phyloP scores from a whole-genome alignment of 1,140 invertebrate species.

The Cotesia chilonis region DNA sequence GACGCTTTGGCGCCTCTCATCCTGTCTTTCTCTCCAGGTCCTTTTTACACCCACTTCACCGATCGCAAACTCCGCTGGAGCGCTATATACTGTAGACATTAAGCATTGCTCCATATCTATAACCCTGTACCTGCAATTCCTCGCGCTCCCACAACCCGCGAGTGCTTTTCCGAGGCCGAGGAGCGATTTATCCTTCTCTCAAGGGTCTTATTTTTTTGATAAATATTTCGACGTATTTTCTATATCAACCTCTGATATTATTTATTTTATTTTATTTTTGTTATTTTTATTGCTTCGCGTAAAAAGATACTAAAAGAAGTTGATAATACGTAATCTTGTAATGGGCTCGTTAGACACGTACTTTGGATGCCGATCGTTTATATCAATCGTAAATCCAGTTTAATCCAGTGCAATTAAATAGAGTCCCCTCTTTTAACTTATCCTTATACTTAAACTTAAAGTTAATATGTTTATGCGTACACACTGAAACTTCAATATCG shows the following conservation, averaged over 20 bases:
- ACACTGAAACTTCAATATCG: too few species aligned
- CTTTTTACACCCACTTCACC: constrained; percentile 7
- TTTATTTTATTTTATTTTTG: neutral
- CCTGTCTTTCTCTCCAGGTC: constrained; percentile 2
- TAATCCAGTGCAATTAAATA: constrained; percentile 20
- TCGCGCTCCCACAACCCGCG: neutral
- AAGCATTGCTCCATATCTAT: too few species aligned
- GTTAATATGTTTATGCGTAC: too few species aligned
- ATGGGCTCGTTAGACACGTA: constrained; percentile 30
- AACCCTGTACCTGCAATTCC: constrained; percentile 25
- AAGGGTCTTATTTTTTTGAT: too few species aligned
- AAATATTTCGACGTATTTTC: too few species aligned
- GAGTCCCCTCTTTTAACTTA: neutral
- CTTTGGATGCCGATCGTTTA: constrained; percentile 20
- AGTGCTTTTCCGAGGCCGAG: neutral
- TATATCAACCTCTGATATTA: neutral
- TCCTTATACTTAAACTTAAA: too few species aligned
- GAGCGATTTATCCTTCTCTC: neutral
- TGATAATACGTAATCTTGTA: constrained; percentile 25
- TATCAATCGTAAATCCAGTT: constrained; percentile 24
- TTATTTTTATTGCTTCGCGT: constrained; percentile 5
- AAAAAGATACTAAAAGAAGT: neutral
- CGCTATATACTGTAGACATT: constrained; percentile 8
- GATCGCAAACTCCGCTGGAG: neutral
- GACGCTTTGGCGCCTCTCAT: constrained; percentile 29